Base-by-base conservation (phyloP, 2,113 vertebrate genomes). In the Nipponia nippon region DNA sequence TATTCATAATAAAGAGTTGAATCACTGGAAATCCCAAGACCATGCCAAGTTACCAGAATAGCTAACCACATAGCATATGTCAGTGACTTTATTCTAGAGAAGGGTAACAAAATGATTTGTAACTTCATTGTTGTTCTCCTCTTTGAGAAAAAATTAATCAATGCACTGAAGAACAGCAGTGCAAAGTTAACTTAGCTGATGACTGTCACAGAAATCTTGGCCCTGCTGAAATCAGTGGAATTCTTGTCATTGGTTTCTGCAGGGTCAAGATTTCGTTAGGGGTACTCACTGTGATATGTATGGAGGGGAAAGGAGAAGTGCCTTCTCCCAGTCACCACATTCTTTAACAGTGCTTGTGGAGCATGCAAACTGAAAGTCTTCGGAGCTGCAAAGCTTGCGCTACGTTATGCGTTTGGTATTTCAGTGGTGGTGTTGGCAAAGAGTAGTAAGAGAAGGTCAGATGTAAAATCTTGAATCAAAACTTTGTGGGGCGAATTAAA, bases 11-110 rank as follows among this genome's bases (percentile, higher is more conserved):
- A 93, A 95, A 77, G 84, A 96, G 77, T 94, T 96, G 95, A 94
- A 94, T 97, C 78, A 88, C 38, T 98, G 96, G 96, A 97, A 96
- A 96, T 97, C 92, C 95, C 94, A 90, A 91, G 89, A 79, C 85
- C 16, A 11, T 90, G 83, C 91, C 87, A 79, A 90, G 75, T 95
- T 93, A 95, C 93, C 78, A 85, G 90, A 96, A 93, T 53, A 79
- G 89, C 87, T 95, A 90, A 91, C 96, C 90, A 38, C 97, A 90
- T 79, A 83, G 89, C 95, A 89, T 91, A 88, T 93, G 95, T 91
- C 87, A 93, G 75, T 97, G 93, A 96, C 92, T 93, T 95, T 90
- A 75, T 67, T 87, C 61, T 93, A 87, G 73, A 81, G 89, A 75
- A 63, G 85, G 73, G 75, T 96, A 77, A 67, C 89, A 96, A 90